Conservation (phyloP, 2,888 invertebrate genomes). For the Phaedon cochleariae region DNA sequence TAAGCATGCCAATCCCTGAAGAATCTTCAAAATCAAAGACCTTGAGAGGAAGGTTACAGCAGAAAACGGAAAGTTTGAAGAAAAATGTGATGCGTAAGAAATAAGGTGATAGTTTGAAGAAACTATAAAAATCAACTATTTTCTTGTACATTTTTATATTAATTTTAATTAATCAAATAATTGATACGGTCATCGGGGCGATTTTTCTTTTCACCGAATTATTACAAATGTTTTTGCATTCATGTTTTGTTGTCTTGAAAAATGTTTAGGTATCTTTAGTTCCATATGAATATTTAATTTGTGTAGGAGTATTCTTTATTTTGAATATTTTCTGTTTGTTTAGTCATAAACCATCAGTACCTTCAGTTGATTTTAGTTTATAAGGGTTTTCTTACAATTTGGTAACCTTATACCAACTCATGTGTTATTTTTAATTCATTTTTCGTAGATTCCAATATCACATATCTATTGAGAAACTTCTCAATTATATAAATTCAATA, state of each 20-base stretch:
- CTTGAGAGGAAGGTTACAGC: constrained; percentile 41
- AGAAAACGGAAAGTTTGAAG: constrained; percentile 41
- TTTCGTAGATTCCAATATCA: neutral
- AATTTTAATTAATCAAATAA: constrained; percentile 1
- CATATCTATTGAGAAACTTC: neutral
- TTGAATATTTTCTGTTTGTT: neutral
- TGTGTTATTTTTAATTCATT: neutral
- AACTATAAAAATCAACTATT: constrained; percentile 10
- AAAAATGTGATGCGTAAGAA: constrained; percentile 35
- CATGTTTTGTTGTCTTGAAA: neutral
- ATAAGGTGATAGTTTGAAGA: constrained; percentile 14
- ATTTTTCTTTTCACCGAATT: neutral
- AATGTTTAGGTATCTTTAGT: neutral
- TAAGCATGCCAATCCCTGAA: constrained; percentile 19
- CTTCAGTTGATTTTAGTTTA: constrained; percentile 4
- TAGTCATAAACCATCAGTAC: constrained; percentile 8
- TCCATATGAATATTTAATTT: neutral
- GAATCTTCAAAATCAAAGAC: constrained; percentile 27
- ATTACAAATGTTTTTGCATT: neutral
- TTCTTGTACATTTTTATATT: constrained; percentile 17
- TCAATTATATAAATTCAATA: no score
- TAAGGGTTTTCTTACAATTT: neutral
- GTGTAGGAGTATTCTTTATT: constrained; percentile 2
- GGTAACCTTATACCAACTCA: constrained; percentile 9
- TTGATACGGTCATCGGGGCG: neutral